Base-by-base conservation (phyloP, 2,888 invertebrate species). In the Bellardia pandia region DNA sequence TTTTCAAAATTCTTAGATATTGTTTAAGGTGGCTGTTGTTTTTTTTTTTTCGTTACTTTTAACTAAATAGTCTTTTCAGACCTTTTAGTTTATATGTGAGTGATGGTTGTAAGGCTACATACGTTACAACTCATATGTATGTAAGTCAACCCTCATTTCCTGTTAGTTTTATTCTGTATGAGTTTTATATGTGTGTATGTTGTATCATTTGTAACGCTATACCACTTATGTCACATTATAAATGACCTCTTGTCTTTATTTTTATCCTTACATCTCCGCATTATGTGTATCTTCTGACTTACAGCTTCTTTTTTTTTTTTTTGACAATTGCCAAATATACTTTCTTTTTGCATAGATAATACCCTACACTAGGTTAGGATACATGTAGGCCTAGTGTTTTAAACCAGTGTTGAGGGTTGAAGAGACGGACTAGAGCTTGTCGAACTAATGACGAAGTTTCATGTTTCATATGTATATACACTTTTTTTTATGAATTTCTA, bases 201-300 rank as follows among this genome's bases (percentile, higher is more conserved):
- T 68, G 74, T 74, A 69, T 81, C 64, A 87, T 87, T 87, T 85
- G 87, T 78, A 82, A 78, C 77, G 85, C 87, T 75, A 51, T 79
- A 81, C 48, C 77, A 85, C 81, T 85, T 87, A 85, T 85, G 87
- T 78, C 87, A 82, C 85, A 85, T 87, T 85, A 81, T 87, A 85
- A 87, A 87, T 85, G 87, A 85, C 85, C 87, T 82, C 72, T 82
- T 74, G 77, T 72, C 82, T 78, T 13, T 64, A 69, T 85, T 80
- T 66, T 81, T 85, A 87, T 78, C 81, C 85, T 62, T 77, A 66
- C 48, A 85, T 87, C 77, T 81, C 6, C 7, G 66, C 56, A 86
- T 84, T 84, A 76, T 72, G 72, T 87, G 5, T 64, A 64, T 72
- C 77, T 71, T 71, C 9, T 75, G 74, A 13, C 53, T 60, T 71